Evolutionary conservation across 2,888 invertebrate genomes (phyloP).

Genomic region (Aplocera efformata): DNA sequence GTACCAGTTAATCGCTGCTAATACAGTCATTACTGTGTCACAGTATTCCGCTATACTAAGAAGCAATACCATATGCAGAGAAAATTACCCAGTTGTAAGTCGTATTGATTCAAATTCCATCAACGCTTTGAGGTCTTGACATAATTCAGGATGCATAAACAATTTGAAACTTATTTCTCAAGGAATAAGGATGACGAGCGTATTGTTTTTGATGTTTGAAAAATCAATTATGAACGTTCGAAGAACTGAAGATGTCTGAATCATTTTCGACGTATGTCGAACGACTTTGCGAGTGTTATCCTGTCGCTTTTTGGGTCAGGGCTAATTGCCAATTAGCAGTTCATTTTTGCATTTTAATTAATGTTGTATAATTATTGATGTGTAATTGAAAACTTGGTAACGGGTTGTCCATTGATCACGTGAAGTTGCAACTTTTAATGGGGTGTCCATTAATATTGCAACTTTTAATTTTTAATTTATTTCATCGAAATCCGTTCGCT

Average conservation of each 20-base stretch:
- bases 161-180: conserved; percentile 2
- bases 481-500: no score
- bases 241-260: conserved; percentile 17
- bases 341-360: no score
- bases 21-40: neutral
- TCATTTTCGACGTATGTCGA: conserved; percentile 11
- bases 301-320: conserved; percentile 15
- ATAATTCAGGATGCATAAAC: conserved; percentile 2
- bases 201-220: neutral
- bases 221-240: conserved; percentile 8
- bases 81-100: no score
- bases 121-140: conserved; percentile 7
- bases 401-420: no score
- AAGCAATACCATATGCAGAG: conserved; percentile 11
- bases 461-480: no score
- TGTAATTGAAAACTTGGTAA: no score
- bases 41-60: conserved; percentile 3
- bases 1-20: neutral
- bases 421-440: no score
- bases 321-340: neutral
- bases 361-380: no score
- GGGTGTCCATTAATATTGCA: no score
- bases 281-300: conserved; percentile 12
- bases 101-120: conserved; percentile 12
- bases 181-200: conserved; percentile 2